Evolutionary conservation across 2,797 vertebrate species (phyloP), one percentile per base, ranked within the genome.

Genomic region (Notoglanidium macrostoma): DNA sequence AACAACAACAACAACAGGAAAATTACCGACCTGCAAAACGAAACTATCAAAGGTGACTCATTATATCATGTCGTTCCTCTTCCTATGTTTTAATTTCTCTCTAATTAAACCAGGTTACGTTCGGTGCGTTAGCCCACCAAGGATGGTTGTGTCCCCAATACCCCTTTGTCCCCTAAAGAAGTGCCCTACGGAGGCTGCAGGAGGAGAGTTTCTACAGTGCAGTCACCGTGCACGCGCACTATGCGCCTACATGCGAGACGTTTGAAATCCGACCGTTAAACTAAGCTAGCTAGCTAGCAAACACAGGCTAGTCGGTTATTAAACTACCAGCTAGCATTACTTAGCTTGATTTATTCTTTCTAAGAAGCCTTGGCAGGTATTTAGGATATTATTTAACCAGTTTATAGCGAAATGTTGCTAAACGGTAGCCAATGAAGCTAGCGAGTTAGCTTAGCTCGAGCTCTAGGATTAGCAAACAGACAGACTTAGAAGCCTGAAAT

Each of bases 41-140:
- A 17, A 94, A 94, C 91, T 96, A 96, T 88, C 93, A 96, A 90
- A 96, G 96, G 96, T 96, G 76, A 5, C 3, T 32, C 44, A 4
- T 29, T 67, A 8, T 54, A 23, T 32, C 26, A 1, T 0, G 5
- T 11, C 23, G 29, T 49, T n/a, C 3, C 8, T 46, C 23, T 14
- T 2, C 0, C 49, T 61, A 40, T 29, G 29, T 65, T 26, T 17
- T 46, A 9, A 21, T 72, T 26, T 3, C 1, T 3, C 35, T 74
- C 3, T 49, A 73, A 54, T 73, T 32, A 44, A 26, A 7, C n/a
- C 21, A 55, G 67, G 8, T 46, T 35, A 7, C 21, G 46, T 83
- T 68, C 21, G 44, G 1, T 8, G 21, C 9, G 14, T 26, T 77
- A 40, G 32, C 77, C 17, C 15, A 21, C 57, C 44, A 46, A n/a